These are phyloP conservation scores for Camponotus floridanus DNA, from an alignment of 1,140 invertebrate genomes.

Conservation along the genomic window DNA sequence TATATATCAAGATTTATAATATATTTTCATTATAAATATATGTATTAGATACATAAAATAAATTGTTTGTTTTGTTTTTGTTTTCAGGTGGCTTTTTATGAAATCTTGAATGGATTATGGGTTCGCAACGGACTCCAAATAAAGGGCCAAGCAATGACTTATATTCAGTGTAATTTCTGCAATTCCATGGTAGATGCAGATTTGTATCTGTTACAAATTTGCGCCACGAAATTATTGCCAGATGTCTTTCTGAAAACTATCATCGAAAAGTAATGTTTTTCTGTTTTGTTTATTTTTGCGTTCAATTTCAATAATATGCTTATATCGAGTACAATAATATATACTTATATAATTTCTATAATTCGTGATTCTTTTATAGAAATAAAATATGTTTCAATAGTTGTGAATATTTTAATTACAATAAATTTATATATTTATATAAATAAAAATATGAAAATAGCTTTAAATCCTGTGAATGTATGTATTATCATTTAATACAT, in stretches of 20 bases:
- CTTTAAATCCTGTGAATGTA: neutral
- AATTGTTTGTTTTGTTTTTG: slow-evolving; percentile 60
- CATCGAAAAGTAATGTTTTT: slow-evolving; percentile 92
- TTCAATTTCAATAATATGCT: neutral
- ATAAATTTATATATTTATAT: no score
- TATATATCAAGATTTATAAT: neutral
- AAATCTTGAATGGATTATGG: slow-evolving; percentile 97
- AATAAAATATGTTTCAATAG: no score
- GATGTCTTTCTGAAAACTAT: slow-evolving; percentile 95
- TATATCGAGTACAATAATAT: neutral
- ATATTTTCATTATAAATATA: no score
- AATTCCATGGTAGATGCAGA: slow-evolving; percentile 99
- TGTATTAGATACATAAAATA: neutral
- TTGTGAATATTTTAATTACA: no score
- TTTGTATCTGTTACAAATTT: slow-evolving; percentile 97
- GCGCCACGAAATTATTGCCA: slow-evolving; percentile 94
- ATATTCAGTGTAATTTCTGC: slow-evolving; percentile 99
- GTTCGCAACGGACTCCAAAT: slow-evolving; percentile 98
- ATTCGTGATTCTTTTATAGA: no score
- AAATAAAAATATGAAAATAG: neutral
- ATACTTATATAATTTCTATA: neutral
- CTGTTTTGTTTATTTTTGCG: neutral
- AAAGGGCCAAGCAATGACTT: slow-evolving; percentile 99
- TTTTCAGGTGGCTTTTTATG: slow-evolving; percentile 96
- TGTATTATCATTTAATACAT: neutral